These are phyloP conservation scores for Ciconia nigra DNA, from an alignment of 2,797 vertebrate species.

Conservation along the genomic window DNA sequence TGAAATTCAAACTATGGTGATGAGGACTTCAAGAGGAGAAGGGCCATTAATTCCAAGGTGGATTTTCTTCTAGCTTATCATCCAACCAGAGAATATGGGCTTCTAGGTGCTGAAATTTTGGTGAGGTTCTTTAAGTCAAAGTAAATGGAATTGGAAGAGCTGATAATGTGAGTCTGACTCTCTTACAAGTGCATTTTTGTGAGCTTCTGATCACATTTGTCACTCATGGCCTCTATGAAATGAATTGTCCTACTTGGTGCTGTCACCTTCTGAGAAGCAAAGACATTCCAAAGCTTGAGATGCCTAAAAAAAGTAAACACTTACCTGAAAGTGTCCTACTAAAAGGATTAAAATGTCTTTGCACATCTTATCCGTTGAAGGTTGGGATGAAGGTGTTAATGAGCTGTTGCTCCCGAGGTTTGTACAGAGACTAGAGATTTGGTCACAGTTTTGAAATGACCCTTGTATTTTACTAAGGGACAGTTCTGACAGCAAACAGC, in stretches of 20 bases:
- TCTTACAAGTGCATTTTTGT: background rate
- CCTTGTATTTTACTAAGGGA: background rate
- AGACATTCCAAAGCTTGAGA: background rate
- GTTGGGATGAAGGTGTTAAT: background rate
- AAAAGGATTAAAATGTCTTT: background rate
- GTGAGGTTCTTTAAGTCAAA: background rate
- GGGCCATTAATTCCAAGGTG: background rate
- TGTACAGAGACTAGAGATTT: background rate
- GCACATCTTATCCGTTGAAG: background rate
- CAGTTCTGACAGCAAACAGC: background rate
- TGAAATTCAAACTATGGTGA: background rate
- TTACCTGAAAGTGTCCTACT: background rate
- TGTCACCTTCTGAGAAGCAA: background rate
- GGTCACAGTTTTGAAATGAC: background rate
- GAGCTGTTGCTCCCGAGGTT: background rate
- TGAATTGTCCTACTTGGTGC: background rate
- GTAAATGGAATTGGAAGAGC: background rate
- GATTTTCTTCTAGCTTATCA: background rate
- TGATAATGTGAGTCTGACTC: background rate
- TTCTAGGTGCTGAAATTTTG: background rate
- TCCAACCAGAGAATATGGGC: background rate
- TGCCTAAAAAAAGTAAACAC: background rate
- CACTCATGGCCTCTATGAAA: background rate
- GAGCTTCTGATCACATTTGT: background rate
- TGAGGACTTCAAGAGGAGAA: background rate